Evolutionary conservation across 2,888 invertebrate genomes (phyloP).

Genomic region (Nemapogon koenigi): DNA sequence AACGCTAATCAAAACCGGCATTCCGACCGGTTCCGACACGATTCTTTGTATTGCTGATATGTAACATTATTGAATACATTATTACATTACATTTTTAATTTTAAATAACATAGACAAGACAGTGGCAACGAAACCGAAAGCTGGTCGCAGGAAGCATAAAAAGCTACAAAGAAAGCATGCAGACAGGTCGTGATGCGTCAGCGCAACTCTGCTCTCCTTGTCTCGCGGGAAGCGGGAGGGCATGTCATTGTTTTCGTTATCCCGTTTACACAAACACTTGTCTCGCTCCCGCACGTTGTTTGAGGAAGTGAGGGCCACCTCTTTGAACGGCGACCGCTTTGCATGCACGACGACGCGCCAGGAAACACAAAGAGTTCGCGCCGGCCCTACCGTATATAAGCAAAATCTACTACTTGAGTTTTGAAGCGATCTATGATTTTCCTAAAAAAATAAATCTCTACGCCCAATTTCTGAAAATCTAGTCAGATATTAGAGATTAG

Average conservation of each 20-base stretch:
- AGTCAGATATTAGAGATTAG: too few species aligned
- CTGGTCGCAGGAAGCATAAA: slow-evolving; percentile 35
- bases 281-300: slow-evolving; percentile 26
- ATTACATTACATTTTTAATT: too few species aligned
- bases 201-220: slow-evolving; percentile 43
- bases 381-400: too few species aligned
- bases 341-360: slow-evolving; percentile 38
- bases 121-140: slow-evolving; percentile 44
- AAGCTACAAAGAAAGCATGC: slow-evolving; percentile 34
- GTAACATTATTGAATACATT: too few species aligned
- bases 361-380: slow-evolving; percentile 16
- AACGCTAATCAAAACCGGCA: slow-evolving; percentile 23
- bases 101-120: too few species aligned
- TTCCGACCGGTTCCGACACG: slow-evolving; percentile 41
- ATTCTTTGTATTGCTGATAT: slow-evolving; percentile 31
- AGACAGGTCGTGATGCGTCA: slow-evolving; percentile 53
- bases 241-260: slow-evolving; percentile 29
- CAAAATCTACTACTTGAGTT: too few species aligned
- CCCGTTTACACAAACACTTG: slow-evolving; percentile 20
- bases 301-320: slow-evolving; percentile 43
- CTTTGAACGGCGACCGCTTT: slow-evolving; percentile 42
- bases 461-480: too few species aligned
- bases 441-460: too few species aligned
- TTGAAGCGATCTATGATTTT: too few species aligned
- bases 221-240: slow-evolving; percentile 25